These are phyloP conservation scores for Drosophila tristis DNA, from an alignment of 1,140 invertebrate genomes.

Conservation along the genomic window DNA sequence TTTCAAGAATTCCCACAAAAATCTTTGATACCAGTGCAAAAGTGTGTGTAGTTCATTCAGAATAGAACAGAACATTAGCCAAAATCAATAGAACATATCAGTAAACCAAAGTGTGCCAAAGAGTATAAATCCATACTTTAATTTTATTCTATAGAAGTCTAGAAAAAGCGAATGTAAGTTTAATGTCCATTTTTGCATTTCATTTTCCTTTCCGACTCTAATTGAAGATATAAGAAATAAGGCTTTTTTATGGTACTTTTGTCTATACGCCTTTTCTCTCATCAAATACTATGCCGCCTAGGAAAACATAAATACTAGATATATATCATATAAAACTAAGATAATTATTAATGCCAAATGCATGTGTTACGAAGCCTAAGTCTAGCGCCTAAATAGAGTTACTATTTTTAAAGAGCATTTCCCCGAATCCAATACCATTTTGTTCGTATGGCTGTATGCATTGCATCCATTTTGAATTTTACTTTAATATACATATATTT, in stretches of 20 bases:
- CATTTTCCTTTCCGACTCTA: slow-evolving; percentile 14
- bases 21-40: slow-evolving; percentile 12
- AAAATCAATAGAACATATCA: background rate
- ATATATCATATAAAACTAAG: slow-evolving; percentile 43
- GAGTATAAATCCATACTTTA: background rate
- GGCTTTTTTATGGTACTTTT: slow-evolving; percentile 59
- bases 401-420: slow-evolving; percentile 32
- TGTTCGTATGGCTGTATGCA: slow-evolving; percentile 44
- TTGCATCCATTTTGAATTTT: slow-evolving; percentile 54
- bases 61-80: background rate
- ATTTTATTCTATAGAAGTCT: background rate
- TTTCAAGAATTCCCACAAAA: slow-evolving; percentile 21
- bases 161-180: slow-evolving; percentile 36
- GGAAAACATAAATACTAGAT: too few species aligned
- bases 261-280: slow-evolving; percentile 55
- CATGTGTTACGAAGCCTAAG: slow-evolving; percentile 48
- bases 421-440: slow-evolving; percentile 6
- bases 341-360: slow-evolving; percentile 40
- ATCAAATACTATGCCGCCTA: slow-evolving; percentile 28
- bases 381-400: slow-evolving; percentile 39
- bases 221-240: slow-evolving; percentile 8
- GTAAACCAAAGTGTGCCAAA: slow-evolving; percentile 1
- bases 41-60: slow-evolving; percentile 30
- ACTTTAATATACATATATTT: slow-evolving; percentile 16
- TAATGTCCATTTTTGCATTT: slow-evolving; percentile 6